Evolutionary conservation across 2,113 vertebrate genomes (phyloP), one percentile per base, ranked within the genome.

Genomic region (Cricetomys ansorgei): DNA sequence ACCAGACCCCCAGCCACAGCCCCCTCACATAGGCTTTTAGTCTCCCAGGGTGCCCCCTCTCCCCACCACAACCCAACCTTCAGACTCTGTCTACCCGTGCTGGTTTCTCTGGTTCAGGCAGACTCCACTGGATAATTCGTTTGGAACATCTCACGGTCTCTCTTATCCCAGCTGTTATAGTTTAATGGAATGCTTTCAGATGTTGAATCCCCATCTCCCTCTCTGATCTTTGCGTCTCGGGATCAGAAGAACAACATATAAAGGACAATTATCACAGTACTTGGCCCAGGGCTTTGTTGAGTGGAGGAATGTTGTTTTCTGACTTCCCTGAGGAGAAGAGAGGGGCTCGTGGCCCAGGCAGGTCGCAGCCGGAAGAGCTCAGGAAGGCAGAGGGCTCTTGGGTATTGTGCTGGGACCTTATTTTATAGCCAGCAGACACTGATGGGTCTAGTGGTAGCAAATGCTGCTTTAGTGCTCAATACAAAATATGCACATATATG

Each of bases 361-460:
- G 40, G 17, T 48, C 45, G 73, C n/a, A 29, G 27, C 43, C 79
- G n/a, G 64, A 84, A 90, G 31, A 87, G 50, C 31, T 73, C 48
- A 15, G 45, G 53, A 40, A 69, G 45, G 9, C 57, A 40, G 59
- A 86, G 73, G 75, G 27, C 91, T 76, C 7, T 17, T 76, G 64
- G 89, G 45, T 12, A 25, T 80, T 85, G 23, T 88, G 21, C 19
- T 57, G 43, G 67, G 72, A 73, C 55, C 43, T 43, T 62, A 31
- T 79, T 89, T 67, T 89, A 34, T n/a, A 55, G 37, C 37, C 37
- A 34, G 7, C 81, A 94, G 75, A 76, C 80, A 43, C 50, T 65
- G 55, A 92, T 29, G 83, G 77, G 48, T 94, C 40, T 84, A 67
- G 79, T 86, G 59, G 75, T 62, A 27, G 62, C 55, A 87, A 96